These are phyloP conservation scores for Seira ritae DNA, from an alignment of 2,888 invertebrate genomes.

Conservation along the genomic window DNA sequence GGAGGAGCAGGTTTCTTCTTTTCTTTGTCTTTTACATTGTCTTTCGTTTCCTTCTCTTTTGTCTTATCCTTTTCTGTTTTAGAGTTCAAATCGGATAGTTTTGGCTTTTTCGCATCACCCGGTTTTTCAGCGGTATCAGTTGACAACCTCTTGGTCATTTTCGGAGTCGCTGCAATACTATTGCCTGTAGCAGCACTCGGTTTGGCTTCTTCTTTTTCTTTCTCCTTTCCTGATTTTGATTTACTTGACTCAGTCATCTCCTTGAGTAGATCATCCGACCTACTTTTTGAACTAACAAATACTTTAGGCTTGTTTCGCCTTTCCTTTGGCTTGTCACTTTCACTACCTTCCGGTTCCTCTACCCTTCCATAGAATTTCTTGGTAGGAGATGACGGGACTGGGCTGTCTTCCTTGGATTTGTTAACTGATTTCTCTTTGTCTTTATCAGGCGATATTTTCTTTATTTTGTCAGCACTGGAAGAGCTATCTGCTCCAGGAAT, in stretches of 20 bases:
- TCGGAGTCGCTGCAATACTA: constrained; percentile 39
- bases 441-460: constrained; percentile 47
- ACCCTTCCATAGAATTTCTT: constrained; percentile 53
- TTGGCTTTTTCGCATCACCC: constrained; percentile 68
- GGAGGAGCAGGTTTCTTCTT: constrained; percentile 75
- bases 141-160: constrained; percentile 59
- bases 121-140: constrained; percentile 65
- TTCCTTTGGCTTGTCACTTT: constrained; percentile 45
- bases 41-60: constrained; percentile 61
- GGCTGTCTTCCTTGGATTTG: constrained; percentile 25
- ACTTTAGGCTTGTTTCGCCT: constrained; percentile 67
- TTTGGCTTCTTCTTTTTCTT: constrained; percentile 52
- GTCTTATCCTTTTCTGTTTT: constrained; percentile 51
- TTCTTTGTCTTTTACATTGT: constrained; percentile 74
- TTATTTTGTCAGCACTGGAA: constrained; percentile 35
- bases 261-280: constrained; percentile 66
- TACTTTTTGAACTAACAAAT: constrained; percentile 64
- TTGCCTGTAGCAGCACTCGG: constrained; percentile 22
- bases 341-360: constrained; percentile 33
- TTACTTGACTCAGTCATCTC: constrained; percentile 66
- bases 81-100: constrained; percentile 43
- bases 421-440: neutral
- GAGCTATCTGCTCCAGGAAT: constrained; percentile 67
- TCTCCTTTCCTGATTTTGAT: constrained; percentile 25
- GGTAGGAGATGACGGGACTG: neutral